Conservation (phyloP, 2,797 vertebrate species). For the Phataginus tetradactyla region DNA sequence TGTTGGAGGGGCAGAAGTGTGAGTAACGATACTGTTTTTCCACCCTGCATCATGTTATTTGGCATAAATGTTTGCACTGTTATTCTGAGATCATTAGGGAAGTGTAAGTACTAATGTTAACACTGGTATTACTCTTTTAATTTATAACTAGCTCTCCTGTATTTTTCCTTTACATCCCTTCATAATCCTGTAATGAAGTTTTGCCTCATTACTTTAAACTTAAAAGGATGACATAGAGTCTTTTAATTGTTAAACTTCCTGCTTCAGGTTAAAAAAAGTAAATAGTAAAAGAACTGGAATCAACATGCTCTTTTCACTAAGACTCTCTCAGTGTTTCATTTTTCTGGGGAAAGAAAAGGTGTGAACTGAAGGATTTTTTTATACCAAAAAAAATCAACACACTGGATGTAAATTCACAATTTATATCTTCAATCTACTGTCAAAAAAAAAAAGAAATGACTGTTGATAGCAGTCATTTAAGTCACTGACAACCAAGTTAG, state of each 20-base stretch:
- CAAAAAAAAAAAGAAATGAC: conserved; percentile 23
- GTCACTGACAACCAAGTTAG: conserved; percentile 45
- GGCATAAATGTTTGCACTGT: accelerated
- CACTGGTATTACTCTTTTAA: not conserved
- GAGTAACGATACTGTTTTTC: not conserved
- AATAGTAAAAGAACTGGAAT: not conserved
- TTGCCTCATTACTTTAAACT: conserved; percentile 1
- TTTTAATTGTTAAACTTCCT: not conserved
- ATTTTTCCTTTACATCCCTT: not conserved
- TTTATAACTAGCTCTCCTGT: not conserved
- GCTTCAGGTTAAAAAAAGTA: not conserved
- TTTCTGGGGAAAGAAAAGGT: not conserved
- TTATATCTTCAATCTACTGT: conserved; percentile 44
- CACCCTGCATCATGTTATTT: not conserved
- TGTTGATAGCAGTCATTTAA: not conserved
- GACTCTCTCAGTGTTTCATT: not conserved
- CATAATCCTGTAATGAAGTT: not conserved
- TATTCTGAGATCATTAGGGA: not conserved
- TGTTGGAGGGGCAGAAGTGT: not conserved
- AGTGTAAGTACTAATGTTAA: not conserved
- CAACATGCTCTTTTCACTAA: not conserved
- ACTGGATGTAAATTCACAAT: not conserved
- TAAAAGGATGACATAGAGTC: not conserved
- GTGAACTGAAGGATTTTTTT: not conserved
- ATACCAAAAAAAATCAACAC: not conserved